These are phyloP conservation scores for Amblyteles armatorius DNA, from an alignment of 2,888 invertebrate species.

Conservation along the genomic window DNA sequence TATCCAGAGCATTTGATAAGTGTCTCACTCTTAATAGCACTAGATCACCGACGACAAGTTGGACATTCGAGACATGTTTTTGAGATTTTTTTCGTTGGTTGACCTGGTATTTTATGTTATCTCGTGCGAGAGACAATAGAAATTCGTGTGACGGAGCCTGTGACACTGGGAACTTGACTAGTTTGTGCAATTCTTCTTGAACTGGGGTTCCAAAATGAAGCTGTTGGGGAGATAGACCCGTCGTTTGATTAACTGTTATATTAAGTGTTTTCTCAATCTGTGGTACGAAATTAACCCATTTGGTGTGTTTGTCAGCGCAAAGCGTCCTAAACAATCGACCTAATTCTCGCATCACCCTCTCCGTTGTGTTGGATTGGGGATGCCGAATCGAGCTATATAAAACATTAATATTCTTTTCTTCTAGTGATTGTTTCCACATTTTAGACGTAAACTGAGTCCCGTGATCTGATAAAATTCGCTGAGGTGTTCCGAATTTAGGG, in stretches of 20 bases:
- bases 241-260: constrained; percentile 31
- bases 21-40: constrained; percentile 25
- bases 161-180: neutral
- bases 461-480: constrained; percentile 25
- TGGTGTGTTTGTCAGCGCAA: constrained; percentile 8
- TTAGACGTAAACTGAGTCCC: constrained; percentile 33
- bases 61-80: neutral
- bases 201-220: constrained; percentile 27
- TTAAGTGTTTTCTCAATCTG: constrained; percentile 26
- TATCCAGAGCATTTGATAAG: constrained; percentile 9
- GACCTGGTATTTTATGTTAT: constrained; percentile 7
- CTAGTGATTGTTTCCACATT: neutral
- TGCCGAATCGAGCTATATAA: constrained; percentile 33
- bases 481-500: constrained; percentile 27
- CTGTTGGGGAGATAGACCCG: neutral
- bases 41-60: neutral
- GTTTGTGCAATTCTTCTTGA: constrained; percentile 4
- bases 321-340: constrained; percentile 22
- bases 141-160: neutral
- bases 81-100: constrained; percentile 7
- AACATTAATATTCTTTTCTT: neutral
- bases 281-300: constrained; percentile 9
- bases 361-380: constrained; percentile 35
- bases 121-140: neutral
- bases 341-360: constrained; percentile 33